These are phyloP conservation scores for Centropyge bicolor DNA, from an alignment of 2,797 vertebrate species.

Conservation along the genomic window DNA sequence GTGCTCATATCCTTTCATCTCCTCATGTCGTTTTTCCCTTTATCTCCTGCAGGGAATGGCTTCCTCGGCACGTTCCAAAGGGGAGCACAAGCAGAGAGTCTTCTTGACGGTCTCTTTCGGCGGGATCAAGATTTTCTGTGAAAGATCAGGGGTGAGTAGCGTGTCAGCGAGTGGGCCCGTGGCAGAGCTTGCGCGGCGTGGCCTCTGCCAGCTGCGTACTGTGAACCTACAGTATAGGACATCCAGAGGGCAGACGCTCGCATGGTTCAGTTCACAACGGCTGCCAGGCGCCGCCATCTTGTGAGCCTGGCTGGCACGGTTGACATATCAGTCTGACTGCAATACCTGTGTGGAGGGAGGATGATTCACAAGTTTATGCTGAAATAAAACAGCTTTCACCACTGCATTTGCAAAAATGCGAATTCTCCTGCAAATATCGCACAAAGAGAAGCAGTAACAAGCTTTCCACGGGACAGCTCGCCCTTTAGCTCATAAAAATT, in stretches of 20 bases:
- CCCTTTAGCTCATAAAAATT: conserved; percentile 41
- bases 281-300: conserved; percentile 69
- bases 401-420: neutral
- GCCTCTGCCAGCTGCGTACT: conserved; percentile 65
- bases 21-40: conserved; percentile 59
- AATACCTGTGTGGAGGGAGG: conserved; percentile 12
- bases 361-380: conserved; percentile 17
- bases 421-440: conserved; percentile 1
- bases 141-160: conserved; percentile 97
- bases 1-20: conserved; percentile 70
- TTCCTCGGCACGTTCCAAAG: conserved; percentile 95
- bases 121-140: conserved; percentile 99
- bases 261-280: conserved; percentile 60
- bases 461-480: conserved; percentile 31
- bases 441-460: neutral
- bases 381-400: neutral
- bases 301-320: conserved; percentile 47
- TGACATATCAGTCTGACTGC: conserved; percentile 45
- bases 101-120: conserved; percentile 98
- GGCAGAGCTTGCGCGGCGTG: conserved; percentile 32
- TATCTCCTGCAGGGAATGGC: conserved; percentile 91
- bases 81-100: conserved; percentile 98
- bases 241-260: conserved; percentile 67
- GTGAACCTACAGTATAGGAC: conserved; percentile 62
- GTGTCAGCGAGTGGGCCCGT: conserved; percentile 37